These are phyloP conservation scores for Dryobotodes eremita DNA, from an alignment of 2,888 invertebrate genomes.

Conservation along the genomic window DNA sequence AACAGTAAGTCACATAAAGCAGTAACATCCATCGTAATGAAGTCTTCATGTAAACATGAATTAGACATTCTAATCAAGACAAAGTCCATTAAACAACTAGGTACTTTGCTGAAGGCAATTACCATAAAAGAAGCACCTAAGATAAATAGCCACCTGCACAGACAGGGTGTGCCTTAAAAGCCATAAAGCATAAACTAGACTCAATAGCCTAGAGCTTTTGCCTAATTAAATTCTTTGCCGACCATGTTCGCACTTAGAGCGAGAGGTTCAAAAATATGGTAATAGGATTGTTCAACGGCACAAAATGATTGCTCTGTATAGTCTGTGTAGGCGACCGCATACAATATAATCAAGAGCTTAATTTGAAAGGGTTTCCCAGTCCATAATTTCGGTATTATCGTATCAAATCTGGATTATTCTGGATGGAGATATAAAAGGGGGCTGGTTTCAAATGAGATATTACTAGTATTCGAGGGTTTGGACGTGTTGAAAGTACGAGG, in stretches of 20 bases:
- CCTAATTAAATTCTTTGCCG: conserved; percentile 56
- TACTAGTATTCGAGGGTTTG: conserved; percentile 6
- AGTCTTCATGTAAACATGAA: not conserved
- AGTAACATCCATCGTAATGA: not conserved
- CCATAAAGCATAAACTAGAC: conserved; percentile 43
- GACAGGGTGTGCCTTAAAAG: conserved; percentile 47
- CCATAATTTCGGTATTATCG: conserved; percentile 40
- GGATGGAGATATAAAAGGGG: conserved; percentile 31
- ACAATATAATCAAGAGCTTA: conserved; percentile 50
- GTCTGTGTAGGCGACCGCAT: conserved; percentile 33
- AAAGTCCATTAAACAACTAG: conserved; percentile 17
- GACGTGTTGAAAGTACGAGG: conserved; percentile 1
- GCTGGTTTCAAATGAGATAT: conserved; percentile 18
- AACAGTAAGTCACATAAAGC: not conserved
- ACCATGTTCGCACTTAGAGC: conserved; percentile 14
- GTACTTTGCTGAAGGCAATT: conserved; percentile 8
- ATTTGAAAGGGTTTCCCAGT: conserved; percentile 42
- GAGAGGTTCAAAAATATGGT: conserved; percentile 44
- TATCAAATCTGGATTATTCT: conserved; percentile 47
- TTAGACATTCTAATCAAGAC: conserved; percentile 11
- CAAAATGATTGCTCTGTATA: conserved; percentile 54
- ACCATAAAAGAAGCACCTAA: conserved; percentile 42
- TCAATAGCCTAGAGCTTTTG: conserved; percentile 44
- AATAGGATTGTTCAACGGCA: conserved; percentile 67
- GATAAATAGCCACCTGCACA: conserved; percentile 32